Evolutionary conservation across 1,140 invertebrate species (phyloP).

Genomic region (Chrysopa pallens): DNA sequence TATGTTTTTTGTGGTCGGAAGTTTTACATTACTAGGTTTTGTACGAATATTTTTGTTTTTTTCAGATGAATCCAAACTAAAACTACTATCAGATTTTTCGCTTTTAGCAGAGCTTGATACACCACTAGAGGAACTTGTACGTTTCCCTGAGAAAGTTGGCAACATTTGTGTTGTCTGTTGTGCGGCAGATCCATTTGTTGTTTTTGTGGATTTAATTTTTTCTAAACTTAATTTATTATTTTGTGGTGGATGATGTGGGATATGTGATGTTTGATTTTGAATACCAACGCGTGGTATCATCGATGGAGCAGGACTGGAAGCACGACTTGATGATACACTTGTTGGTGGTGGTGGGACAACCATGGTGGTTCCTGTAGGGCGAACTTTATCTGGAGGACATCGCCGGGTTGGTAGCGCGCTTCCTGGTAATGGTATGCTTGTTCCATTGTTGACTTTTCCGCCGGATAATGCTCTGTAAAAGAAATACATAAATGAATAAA

Average conservation of each 20-base stretch:
- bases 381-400: conserved; percentile 55
- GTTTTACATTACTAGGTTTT: too few relatives aligned
- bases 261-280: conserved; percentile 14
- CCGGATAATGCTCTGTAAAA: conserved; percentile 18
- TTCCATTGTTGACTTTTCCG: conserved; percentile 15
- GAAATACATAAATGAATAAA: too few relatives aligned
- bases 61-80: conserved; percentile 28
- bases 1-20: too few relatives aligned
- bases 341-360: conserved; percentile 30
- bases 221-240: conserved; percentile 1
- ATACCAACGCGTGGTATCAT: conserved; percentile 20
- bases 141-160: conserved; percentile 46
- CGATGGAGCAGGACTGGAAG: conserved; percentile 19
- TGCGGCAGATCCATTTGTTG: conserved; percentile 2
- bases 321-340: conserved; percentile 20
- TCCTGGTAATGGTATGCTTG: conserved; percentile 52
- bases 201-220: background rate
- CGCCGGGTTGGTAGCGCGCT: conserved; percentile 49
- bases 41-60: too few relatives aligned
- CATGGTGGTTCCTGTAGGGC: conserved; percentile 38
- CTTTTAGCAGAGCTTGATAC: conserved; percentile 78
- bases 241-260: conserved; percentile 8
- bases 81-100: conserved; percentile 55
- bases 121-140: conserved; percentile 72
- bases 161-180: conserved; percentile 31